Percentiles rank a stretch among this genome's conserved stretches.
phyloP scores from a whole-genome alignment of 2,113 vertebrate genomes.

The Plecturocebus donacophilus region DNA sequence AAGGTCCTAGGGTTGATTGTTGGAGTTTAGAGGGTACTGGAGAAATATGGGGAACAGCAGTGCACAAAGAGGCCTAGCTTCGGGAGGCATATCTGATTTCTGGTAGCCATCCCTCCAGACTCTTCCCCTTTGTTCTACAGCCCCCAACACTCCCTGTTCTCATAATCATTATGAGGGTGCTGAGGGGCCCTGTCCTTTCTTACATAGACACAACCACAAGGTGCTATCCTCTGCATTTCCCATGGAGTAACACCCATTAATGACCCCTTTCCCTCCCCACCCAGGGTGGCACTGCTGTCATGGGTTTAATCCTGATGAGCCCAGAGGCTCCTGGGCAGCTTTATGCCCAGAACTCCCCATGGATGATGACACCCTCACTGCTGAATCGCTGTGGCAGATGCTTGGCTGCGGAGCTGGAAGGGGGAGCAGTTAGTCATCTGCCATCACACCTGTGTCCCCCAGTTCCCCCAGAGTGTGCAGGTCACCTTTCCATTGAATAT shows the following conservation, averaged over 20 bases:
- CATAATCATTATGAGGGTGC: not conserved
- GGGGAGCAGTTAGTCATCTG: not conserved
- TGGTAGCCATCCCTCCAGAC: not conserved
- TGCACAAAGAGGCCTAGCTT: not conserved
- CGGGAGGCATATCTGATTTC: not conserved
- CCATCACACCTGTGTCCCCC: not conserved
- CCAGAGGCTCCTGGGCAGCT: not conserved
- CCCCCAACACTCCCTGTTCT: not conserved
- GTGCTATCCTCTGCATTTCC: not conserved
- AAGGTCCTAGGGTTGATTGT: not conserved
- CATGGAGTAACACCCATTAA: not conserved
- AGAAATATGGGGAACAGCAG: not conserved
- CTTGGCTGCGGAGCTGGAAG: not conserved
- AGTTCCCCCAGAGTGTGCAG: not conserved
- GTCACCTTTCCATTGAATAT: not conserved
- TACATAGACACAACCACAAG: not conserved
- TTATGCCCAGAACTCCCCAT: not conserved
- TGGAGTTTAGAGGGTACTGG: not conserved
- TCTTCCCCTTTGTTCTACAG: not conserved
- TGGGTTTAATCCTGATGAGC: no score
- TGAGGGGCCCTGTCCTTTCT: not conserved
- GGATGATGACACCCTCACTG: not conserved
- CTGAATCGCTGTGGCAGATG: fast-evolving
- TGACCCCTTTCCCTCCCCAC: not conserved
- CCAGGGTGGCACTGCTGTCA: not conserved